Percentiles rank a stretch among this genome's conserved stretches.
Conservation (phyloP, 2,113 vertebrate genomes). For the Marmota monax region DNA sequence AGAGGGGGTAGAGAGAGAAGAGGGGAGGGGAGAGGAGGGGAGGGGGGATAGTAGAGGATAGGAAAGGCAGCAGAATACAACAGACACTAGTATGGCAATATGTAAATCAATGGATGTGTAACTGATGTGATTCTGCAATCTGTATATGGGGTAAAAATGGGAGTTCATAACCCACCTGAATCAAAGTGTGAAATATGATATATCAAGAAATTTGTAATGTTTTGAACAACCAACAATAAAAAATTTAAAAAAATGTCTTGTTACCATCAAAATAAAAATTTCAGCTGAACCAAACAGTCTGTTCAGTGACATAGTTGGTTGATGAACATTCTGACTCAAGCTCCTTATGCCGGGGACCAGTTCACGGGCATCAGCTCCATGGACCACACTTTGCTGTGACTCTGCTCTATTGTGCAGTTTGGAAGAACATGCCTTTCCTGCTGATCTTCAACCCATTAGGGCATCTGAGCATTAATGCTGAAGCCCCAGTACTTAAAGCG, state of each 20-base stretch:
- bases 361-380: not conserved
- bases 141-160: too few species aligned
- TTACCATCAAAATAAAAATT: not conserved
- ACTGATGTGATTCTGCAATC: too few species aligned
- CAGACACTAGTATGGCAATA: too few species aligned
- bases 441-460: not conserved
- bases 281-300: not conserved
- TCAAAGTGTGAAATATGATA: too few species aligned
- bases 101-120: too few species aligned
- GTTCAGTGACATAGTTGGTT: not conserved
- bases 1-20: too few species aligned
- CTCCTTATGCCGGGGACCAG: not conserved
- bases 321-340: not conserved
- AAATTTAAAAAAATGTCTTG: not conserved
- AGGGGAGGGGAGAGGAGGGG: too few species aligned
- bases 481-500: not conserved
- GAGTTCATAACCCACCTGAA: too few species aligned
- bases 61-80: too few species aligned
- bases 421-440: not conserved
- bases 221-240: too few species aligned
- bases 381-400: not conserved
- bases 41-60: too few species aligned
- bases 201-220: too few species aligned
- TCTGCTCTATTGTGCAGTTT: not conserved
- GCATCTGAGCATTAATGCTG: not conserved